Evolutionary conservation across 2,888 invertebrate genomes (phyloP).

Genomic region (Cephus sareptanus): DNA sequence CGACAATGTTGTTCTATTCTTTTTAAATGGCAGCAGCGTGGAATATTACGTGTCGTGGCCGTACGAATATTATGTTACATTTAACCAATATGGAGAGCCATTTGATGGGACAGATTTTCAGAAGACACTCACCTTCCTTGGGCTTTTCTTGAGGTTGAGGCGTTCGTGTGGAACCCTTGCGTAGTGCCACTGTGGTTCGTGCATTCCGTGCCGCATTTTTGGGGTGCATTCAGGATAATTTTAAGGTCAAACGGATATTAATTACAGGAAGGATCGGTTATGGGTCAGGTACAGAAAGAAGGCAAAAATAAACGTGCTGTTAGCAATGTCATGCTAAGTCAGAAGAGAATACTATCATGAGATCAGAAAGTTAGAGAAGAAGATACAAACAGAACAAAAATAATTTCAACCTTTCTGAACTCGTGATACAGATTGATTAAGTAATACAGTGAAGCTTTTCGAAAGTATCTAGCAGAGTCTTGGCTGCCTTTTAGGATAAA

Average conservation of each 20-base stretch:
- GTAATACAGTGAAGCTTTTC: neutral
- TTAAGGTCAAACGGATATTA: conserved; percentile 17
- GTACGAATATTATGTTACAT: neutral
- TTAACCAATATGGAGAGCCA: neutral
- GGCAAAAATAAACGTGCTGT: conserved; percentile 63
- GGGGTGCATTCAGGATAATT: conserved; percentile 35
- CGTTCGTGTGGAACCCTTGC: conserved; percentile 63
- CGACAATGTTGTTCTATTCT: neutral
- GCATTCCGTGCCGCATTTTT: conserved; percentile 64
- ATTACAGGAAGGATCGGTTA: conserved; percentile 11
- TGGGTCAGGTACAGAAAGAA: conserved; percentile 31
- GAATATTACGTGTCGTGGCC: neutral
- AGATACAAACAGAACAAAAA: neutral
- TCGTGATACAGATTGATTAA: neutral
- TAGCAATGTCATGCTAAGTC: conserved; percentile 60
- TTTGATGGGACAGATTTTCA: neutral
- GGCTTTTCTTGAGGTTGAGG: conserved; percentile 62
- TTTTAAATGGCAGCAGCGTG: neutral
- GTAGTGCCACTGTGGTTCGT: conserved; percentile 62
- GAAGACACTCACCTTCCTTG: conserved; percentile 62
- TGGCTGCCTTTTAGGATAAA: neutral
- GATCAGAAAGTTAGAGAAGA: conserved; percentile 4
- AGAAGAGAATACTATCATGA: conserved; percentile 24
- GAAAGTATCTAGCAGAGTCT: neutral
- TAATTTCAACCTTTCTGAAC: neutral